phyloP scores from a whole-genome alignment of 1,140 invertebrate genomes.

The Papilio machaon region DNA sequence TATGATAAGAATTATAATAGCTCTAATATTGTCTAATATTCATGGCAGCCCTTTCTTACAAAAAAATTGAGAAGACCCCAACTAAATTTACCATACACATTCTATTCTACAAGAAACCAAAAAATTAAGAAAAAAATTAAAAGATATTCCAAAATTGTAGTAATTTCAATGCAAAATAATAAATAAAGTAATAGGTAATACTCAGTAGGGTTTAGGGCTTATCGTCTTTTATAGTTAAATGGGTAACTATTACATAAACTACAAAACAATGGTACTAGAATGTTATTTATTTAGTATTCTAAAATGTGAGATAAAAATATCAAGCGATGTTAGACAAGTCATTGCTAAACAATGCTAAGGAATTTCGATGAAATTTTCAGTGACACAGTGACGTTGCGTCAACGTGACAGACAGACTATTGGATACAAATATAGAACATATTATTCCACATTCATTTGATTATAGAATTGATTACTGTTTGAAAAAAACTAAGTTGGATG shows the following conservation, averaged over 20 bases:
- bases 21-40: background rate
- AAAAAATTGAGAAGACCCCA: background rate
- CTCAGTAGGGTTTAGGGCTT: no score
- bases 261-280: background rate
- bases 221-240: background rate
- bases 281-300: background rate
- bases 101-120: no score
- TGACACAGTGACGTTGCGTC: background rate
- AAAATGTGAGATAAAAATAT: background rate
- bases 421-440: constrained; percentile 22
- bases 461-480: background rate
- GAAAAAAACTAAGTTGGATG: background rate
- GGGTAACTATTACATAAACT: background rate
- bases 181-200: no score
- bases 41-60: background rate
- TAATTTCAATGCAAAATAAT: no score
- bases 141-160: no score
- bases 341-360: constrained; percentile 1
- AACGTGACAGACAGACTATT: constrained; percentile 18
- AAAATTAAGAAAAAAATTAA: no score
- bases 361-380: constrained; percentile 22
- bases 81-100: background rate
- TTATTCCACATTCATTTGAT: constrained; percentile 1
- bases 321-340: background rate
- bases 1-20: background rate